Base-by-base conservation (phyloP, 2,888 invertebrate species). In the Stenchaetothrips biformis region DNA sequence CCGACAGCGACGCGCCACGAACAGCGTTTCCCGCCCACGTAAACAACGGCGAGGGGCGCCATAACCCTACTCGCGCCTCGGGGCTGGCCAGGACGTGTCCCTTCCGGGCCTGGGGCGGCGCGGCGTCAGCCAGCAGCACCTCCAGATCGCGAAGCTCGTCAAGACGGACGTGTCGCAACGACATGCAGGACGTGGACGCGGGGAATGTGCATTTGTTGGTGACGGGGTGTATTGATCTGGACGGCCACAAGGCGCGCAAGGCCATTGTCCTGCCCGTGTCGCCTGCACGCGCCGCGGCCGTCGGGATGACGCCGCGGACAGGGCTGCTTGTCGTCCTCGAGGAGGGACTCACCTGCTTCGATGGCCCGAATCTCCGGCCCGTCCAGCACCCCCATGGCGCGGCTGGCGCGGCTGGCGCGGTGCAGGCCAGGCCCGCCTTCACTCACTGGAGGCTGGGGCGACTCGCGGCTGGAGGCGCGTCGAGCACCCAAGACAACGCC, bases 281-380 rank as follows among this genome's bases (percentile, higher is more conserved):
- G 37, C 4, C 37, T 37, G 53, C 53, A 16, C 53, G 53, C 16
- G 59, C 59, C n/a, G n/a, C n/a, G n/a, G n/a, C n/a, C 9, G 53
- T 21, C n/a, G 21, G 7, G n/a, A n/a, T n/a, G 21, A n/a, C n/a
- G 9, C n/a, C 67, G 21, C n/a, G 67, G n/a, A 9, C 16, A 53
- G 53, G 53, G 16, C 53, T 9, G 16, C 6, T 9, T 53, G 53
- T 37, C 37, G 37, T 37, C 37, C 62, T n/a, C n/a, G n/a, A n/a
- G 21, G 11, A 11, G 11, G 8, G n/a, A 85, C 87, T 87, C 84
- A 88, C 88, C 88, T 83, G 86, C 87, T 83, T 90, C 88, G 81
- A 91, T 88, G 74, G 90, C 90, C 81, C 89, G 87, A 83, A 91
- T 90, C 83, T 90, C 88, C 0, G 90, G 90, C 77, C 90, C 91